These are phyloP conservation scores for Abrostola tripartita DNA, from an alignment of 2,888 invertebrate species.

Conservation along the genomic window DNA sequence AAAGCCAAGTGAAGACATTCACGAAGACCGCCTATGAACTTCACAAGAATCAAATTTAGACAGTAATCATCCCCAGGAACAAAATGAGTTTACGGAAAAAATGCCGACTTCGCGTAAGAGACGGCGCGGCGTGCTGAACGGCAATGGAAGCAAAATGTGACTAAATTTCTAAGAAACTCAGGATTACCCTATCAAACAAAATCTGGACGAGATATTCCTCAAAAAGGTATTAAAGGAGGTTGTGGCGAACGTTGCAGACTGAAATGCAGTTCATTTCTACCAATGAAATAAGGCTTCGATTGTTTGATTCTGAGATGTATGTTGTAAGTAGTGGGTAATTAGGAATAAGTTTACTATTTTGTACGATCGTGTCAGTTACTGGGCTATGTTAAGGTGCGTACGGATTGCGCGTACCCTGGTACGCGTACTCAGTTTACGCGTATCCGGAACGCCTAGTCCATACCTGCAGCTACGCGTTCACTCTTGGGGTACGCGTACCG, in stretches of 20 bases:
- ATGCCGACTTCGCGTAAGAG: conserved; percentile 14
- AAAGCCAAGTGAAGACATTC: conserved; percentile 10
- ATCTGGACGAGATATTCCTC: conserved; percentile 22
- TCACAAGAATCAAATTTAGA: conserved; percentile 10
- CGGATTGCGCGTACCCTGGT: conserved; percentile 40
- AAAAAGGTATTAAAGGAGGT: conserved; percentile 17
- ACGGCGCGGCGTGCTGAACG: conserved; percentile 14
- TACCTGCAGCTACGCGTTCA: conserved; percentile 48
- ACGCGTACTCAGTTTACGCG: conserved; percentile 42
- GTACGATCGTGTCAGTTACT: too few relatives aligned
- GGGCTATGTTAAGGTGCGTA: conserved; percentile 31
- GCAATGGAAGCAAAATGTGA: conserved; percentile 13
- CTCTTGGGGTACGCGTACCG: conserved; percentile 42
- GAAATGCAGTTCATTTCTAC: conserved; percentile 19
- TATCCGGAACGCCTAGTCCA: conserved; percentile 43
- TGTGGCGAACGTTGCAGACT: conserved; percentile 20
- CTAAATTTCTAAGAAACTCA: conserved; percentile 17
- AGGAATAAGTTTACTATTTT: too few relatives aligned
- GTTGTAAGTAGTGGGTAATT: too few relatives aligned
- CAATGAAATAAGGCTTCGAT: conserved; percentile 9
- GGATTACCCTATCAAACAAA: conserved; percentile 24
- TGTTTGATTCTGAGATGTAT: conserved; percentile 15
- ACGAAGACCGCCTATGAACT: conserved; percentile 14
- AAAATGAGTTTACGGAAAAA: conserved; percentile 9
- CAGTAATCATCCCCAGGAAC: neutral